phyloP scores from a whole-genome alignment of 2,888 invertebrate genomes.

The Protophormia terraenovae region DNA sequence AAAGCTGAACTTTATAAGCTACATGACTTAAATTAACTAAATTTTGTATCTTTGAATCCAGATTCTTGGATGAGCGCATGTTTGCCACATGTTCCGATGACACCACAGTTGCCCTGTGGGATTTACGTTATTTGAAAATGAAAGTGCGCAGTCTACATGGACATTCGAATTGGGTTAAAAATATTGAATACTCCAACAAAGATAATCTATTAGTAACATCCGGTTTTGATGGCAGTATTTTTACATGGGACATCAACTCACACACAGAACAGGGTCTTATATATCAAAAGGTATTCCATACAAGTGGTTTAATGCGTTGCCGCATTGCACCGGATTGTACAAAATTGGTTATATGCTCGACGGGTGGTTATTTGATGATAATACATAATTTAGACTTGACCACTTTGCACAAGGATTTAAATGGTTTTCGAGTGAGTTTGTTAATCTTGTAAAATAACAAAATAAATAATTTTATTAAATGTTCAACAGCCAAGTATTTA shows the following conservation, averaged over 20 bases:
- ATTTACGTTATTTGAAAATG: conserved; percentile 91
- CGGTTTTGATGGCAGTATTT: conserved; percentile 95
- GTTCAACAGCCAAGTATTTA: conserved; percentile 92
- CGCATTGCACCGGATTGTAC: conserved; percentile 91
- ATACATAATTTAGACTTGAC: conserved; percentile 93
- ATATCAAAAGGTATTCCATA: conserved; percentile 92
- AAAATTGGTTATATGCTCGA: conserved; percentile 95
- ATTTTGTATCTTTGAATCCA: conserved; percentile 75
- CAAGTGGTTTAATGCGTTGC: conserved; percentile 87
- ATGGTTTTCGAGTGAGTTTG: conserved; percentile 89
- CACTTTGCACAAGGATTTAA: conserved; percentile 89
- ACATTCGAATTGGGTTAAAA: conserved; percentile 98
- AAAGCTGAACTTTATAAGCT: too few species aligned
- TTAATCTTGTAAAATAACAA: background rate
- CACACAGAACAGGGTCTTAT: conserved; percentile 89
- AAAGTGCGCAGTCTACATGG: conserved; percentile 90
- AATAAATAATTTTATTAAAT: background rate
- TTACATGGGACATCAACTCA: conserved; percentile 96
- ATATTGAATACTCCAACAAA: conserved; percentile 94
- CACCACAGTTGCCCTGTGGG: conserved; percentile 95
- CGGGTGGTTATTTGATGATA: conserved; percentile 93
- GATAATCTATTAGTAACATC: conserved; percentile 94
- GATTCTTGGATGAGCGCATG: conserved; percentile 92
- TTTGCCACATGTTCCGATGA: conserved; percentile 98
- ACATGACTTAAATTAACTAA: too few species aligned